A percentile compares a stretch with the other conserved stretches of the same genome.
phyloP scores from a whole-genome alignment of 92 coral and sea anemone genomes.

The Paragorgia papillata region DNA sequence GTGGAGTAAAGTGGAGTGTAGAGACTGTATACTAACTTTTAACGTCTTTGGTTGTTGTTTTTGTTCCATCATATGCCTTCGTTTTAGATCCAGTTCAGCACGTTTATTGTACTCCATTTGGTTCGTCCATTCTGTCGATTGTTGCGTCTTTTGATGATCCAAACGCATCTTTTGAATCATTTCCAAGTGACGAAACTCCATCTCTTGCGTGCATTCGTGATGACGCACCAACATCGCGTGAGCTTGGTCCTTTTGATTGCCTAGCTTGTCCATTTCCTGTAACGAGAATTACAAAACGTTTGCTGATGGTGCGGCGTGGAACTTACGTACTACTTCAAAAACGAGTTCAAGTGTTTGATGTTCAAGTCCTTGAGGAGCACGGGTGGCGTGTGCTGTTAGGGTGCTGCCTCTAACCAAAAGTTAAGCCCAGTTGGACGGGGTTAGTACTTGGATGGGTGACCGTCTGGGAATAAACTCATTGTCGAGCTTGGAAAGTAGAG shows the following conservation, averaged over 20 bases:
- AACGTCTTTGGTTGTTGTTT: conserved; percentile 98
- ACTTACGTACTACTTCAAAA: too few species aligned
- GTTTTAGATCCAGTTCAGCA: conserved; percentile 86
- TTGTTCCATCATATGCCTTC: conserved; percentile 82
- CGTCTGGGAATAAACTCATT: too few species aligned
- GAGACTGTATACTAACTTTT: conserved; percentile 82
- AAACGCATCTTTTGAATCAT: conserved; percentile 85
- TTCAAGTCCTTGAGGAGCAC: too few species aligned
- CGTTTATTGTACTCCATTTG: conserved; percentile 97
- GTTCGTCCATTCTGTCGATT: conserved; percentile 88
- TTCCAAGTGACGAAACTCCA: conserved; percentile 89
- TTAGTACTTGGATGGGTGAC: too few species aligned
- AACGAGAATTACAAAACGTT: background rate
- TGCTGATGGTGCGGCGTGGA: too few species aligned
- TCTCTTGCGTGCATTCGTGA: conserved; percentile 96
- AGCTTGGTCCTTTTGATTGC: conserved; percentile 83
- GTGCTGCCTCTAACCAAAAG: too few species aligned
- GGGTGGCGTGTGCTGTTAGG: too few species aligned
- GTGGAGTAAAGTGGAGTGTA: too few species aligned
- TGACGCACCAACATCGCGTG: conserved; percentile 93
- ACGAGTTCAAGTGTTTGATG: too few species aligned
- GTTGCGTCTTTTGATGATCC: conserved; percentile 96
- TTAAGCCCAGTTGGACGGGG: too few species aligned
- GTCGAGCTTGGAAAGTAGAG: too few species aligned
- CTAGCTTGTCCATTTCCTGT: conserved; percentile 94